Base-by-base conservation (phyloP, 2,113 vertebrate species). In the Ciconia maguari region DNA sequence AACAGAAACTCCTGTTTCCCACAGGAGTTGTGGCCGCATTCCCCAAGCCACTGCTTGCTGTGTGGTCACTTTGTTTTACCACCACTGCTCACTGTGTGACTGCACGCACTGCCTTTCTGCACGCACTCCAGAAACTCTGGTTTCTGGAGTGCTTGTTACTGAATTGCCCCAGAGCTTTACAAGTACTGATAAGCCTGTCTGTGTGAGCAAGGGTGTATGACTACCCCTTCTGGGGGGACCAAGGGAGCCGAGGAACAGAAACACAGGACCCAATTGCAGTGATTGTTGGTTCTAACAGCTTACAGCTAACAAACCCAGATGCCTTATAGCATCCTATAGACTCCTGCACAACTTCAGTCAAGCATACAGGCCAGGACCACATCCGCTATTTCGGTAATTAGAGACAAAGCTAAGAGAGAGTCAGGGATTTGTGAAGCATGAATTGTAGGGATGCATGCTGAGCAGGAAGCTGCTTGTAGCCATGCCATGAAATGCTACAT, bases 81-180 rank as follows among this genome's bases (percentile, higher is more conserved):
- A 41, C 12, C 8, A 3, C 36, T 32, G 44, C 24, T 54, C 38
- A 11, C 7, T 1, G 0, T 19, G 41, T 55, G 66, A 30, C 18
- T 55, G 34, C 36, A 11, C 1, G 25, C 46, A 24, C 26, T n/a
- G 26, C 29, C 24, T 26, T 21, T 36, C 36, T 36, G 36, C 36
- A 36, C 8, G 36, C 36, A 36, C 36, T 36, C 36, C 36, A 36
- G 36, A 36, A 36, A 36, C 36, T 36, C 36, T 16, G 29, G 5
- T 69, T 69, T 41, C 66, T 80, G 34, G 15, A 8, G 21, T 25
- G 34, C 34, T 84, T 3, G 1, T 55, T n/a, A 32, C 15, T 41
- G 20, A 20, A 48, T n/a, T 36, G 17, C 41, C n/a, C 13, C 41
- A 22, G 46, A 72, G 52, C 19, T 77, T 65, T 30, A 11, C 46